A percentile compares a stretch with the other conserved stretches of the same genome.
Evolutionary conservation across 2,888 invertebrate species (phyloP).

Genomic region (Phyto melanocephala): DNA sequence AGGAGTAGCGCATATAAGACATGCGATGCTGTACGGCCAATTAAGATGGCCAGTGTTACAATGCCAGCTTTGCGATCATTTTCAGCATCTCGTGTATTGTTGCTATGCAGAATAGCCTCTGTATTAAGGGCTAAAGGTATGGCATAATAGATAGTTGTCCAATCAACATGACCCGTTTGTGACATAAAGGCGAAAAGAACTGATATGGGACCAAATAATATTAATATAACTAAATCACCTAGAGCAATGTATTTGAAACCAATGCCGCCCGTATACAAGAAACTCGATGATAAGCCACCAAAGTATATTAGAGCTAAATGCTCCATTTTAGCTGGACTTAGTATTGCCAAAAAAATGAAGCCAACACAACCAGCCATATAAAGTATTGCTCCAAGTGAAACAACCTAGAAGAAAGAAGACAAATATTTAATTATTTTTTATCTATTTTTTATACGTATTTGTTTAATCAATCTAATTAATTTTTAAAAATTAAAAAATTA

Average conservation of each 20-base stretch:
- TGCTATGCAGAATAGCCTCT: slow-evolving; percentile 96
- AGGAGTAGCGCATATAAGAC: slow-evolving; percentile 92
- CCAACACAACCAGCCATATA: slow-evolving; percentile 92
- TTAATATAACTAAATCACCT: slow-evolving; percentile 93
- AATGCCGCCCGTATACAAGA: slow-evolving; percentile 97
- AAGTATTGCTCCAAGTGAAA: slow-evolving; percentile 91
- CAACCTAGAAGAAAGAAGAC: slow-evolving; percentile 82
- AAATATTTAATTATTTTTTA: not conserved
- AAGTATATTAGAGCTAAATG: slow-evolving; percentile 96
- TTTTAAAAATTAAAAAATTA: too few species aligned
- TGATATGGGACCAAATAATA: slow-evolving; percentile 96
- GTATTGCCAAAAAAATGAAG: slow-evolving; percentile 86
- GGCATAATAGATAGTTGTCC: slow-evolving; percentile 95
- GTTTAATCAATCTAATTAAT: too few species aligned
- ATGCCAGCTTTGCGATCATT: slow-evolving; percentile 93
- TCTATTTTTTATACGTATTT: not conserved
- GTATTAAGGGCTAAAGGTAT: slow-evolving; percentile 95
- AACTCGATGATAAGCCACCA: slow-evolving; percentile 95
- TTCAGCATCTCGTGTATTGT: slow-evolving; percentile 95
- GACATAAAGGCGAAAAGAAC: slow-evolving; percentile 96
- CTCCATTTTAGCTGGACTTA: slow-evolving; percentile 96
- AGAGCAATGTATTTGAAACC: slow-evolving; percentile 97
- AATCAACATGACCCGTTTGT: slow-evolving; percentile 94
- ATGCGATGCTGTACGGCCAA: slow-evolving; percentile 94
- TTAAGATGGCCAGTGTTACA: slow-evolving; percentile 95